These are phyloP conservation scores for Lasioglossum lativentre DNA, from an alignment of 2,888 invertebrate species.

Conservation along the genomic window DNA sequence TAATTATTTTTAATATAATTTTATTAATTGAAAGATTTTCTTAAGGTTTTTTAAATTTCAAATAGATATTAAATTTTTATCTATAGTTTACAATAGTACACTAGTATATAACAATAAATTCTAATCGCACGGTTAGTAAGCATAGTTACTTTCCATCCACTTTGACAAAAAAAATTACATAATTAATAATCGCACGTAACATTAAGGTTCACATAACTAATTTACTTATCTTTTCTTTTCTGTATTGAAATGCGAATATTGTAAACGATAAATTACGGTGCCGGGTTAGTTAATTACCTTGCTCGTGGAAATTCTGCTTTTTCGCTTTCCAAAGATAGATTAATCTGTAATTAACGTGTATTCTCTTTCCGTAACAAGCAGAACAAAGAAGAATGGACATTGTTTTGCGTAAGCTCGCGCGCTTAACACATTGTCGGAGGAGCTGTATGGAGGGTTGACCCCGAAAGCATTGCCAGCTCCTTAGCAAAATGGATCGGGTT, in stretches of 20 bases:
- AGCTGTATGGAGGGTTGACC: constrained; percentile 6
- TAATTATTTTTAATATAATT: too few relatives aligned
- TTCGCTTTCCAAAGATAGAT: background rate
- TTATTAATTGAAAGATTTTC: too few relatives aligned
- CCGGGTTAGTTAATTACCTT: background rate
- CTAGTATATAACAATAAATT: too few relatives aligned
- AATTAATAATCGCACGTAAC: too few relatives aligned
- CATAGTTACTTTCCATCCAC: too few relatives aligned
- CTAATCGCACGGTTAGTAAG: too few relatives aligned
- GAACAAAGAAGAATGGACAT: constrained; percentile 6
- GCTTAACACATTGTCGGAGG: constrained; percentile 6
- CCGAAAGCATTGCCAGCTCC: constrained; percentile 12
- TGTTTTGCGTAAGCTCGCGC: background rate
- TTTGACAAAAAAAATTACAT: too few relatives aligned
- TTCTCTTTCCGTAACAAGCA: background rate
- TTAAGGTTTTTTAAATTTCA: too few relatives aligned
- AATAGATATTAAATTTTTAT: too few relatives aligned
- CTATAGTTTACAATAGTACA: too few relatives aligned
- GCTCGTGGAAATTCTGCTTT: background rate
- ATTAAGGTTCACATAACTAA: background rate
- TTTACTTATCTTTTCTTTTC: background rate
- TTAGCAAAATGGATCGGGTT: constrained; percentile 25
- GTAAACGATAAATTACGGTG: background rate
- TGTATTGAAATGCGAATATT: background rate
- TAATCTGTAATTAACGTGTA: background rate